phyloP scores from a whole-genome alignment of 2,797 vertebrate species.

The Tympanoctomys barrerae region DNA sequence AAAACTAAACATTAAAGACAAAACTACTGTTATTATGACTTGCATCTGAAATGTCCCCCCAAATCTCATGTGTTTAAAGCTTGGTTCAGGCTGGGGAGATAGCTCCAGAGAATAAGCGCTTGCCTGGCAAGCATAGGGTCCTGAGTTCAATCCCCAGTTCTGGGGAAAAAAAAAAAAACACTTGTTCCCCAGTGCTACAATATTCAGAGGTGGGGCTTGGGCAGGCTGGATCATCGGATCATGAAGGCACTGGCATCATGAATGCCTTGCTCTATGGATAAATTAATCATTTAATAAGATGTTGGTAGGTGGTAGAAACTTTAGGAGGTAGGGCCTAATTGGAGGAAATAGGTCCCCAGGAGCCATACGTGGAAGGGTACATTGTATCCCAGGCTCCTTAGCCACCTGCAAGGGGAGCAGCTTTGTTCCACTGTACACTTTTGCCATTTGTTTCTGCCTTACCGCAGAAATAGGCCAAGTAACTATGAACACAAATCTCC shows the following conservation, averaged over 20 bases:
- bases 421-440: not conserved
- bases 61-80: not conserved
- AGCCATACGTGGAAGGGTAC: not conserved
- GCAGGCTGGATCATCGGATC: not conserved
- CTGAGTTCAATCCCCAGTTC: no score
- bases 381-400: not conserved
- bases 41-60: not conserved
- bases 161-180: no score
- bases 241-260: not conserved
- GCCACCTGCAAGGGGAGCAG: not conserved
- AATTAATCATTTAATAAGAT: not conserved
- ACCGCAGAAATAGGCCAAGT: not conserved
- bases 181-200: not conserved
- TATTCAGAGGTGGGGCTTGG: not conserved
- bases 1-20: conserved; percentile 13
- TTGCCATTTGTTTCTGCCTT: not conserved
- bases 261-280: not conserved
- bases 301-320: not conserved
- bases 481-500: not conserved
- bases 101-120: no score
- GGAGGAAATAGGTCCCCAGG: not conserved
- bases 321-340: not conserved
- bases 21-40: not conserved
- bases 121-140: no score
- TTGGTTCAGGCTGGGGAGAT: no score